Base-by-base conservation (phyloP, 2,113 vertebrate species). In the Leucosticte australis region DNA sequence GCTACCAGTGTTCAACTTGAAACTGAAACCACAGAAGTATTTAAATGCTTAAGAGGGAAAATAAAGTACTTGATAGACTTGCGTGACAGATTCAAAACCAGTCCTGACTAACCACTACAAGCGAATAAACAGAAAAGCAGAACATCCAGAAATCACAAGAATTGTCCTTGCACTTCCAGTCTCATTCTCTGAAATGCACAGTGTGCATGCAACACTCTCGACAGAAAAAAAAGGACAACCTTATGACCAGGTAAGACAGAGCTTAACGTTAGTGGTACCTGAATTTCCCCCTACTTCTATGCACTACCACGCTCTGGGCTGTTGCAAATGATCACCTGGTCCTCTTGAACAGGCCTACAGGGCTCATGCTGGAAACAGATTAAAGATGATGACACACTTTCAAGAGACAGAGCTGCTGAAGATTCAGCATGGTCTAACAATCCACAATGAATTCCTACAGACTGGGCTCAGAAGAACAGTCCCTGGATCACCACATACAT, bases 11-110 rank as follows among this genome's bases (percentile, higher is more conserved):
- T 27, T 95, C 73, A 92, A 78, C 77, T 56, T n/a, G 80, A 88
- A 95, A 96, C 69, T 75, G 65, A 93, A 96, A 91, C 52, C n/a
- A 62, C 28, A 68, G 28, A 82, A 93, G 63, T 68, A 89, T 31
- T 78, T 92, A 82, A 89, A 87, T 39, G 14, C 42, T 65, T 44
- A 70, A 77, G 31, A 84, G 52, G 24, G 49, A 77, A 83, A 94
- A 89, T 17, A 64, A 56, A 71, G n/a, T 65, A 82, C 70, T 42
- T 53, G 37, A 82, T 8, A 71, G 76, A 92, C 23, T 62, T 67
- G 80, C 17, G 7, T 7, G 26, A 83, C 67, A 64, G 53, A 80
- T 73, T 73, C 59, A 80, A 74, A 92, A 85, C 63, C 20, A 78
- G 60, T 64, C 73, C 56, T 64, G 56, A 86, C 59, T 83, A 91